Evolutionary conservation across 1,140 invertebrate genomes (phyloP), one percentile per base, ranked within the genome.

Genomic region (Dolichoris vasculosae): DNA sequence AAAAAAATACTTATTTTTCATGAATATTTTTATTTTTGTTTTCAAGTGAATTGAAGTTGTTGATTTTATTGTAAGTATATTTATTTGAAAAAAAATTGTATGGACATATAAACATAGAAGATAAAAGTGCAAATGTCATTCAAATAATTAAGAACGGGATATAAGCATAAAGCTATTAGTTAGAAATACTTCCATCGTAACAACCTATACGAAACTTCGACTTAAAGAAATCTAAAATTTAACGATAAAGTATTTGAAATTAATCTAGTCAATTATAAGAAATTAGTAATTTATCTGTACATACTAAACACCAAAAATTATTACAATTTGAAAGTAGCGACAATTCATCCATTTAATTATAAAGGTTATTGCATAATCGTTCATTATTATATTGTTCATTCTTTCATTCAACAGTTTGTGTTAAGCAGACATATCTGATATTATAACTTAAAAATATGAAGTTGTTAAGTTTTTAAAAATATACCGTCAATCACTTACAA

Each of bases 181-280:
- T 20, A 48, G 55, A 71, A 82, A 82, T 67, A 82, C 20, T 20
- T 67, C 35, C 32, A 80, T 67, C 35, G 40, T 30, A 67, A 40
- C n/a, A 40, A 63, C 78, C 78, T 80, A 8, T 35, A 38, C n/a
- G 63, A 63, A 40, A 64, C 38, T 40, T 43, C 17, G 30, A 63
- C 43, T 55, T 80, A 13, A 2, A 80, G 64, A 63, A 20, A 43
- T 43, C 55, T 2, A 64, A 26, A 46, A 76, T 30, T 76, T n/a
- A 26, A 30, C 8, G 46, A 76, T 71, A 71, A 71, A 71, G 23
- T 23, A 71, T 71, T 40, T 40, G 38, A 71, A 71, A 7, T 8
- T 40, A 43, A 71, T 38, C 4, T 59, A 59, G 26, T 13, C 17
- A 11, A 38, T 69, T 69, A 13, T 17, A 17, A 69, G 67, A 38